Evolutionary conservation across 2,797 vertebrate genomes (phyloP).

Genomic region (Podarcis siculus): DNA sequence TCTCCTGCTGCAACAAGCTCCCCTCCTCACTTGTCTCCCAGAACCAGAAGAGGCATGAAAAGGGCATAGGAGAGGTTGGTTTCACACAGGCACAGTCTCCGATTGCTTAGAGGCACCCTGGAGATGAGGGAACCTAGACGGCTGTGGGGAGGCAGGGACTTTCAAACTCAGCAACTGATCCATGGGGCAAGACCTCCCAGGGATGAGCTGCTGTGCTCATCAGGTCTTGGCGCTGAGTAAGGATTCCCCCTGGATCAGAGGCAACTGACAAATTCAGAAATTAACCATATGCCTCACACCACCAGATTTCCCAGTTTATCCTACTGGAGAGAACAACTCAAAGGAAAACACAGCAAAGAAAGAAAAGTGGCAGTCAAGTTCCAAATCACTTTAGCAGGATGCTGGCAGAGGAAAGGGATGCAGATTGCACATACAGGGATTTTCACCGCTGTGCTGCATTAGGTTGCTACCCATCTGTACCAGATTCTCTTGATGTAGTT

Average conservation of each 20-base stretch:
- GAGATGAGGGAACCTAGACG: no score
- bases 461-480: conserved; percentile 41
- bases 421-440: background rate
- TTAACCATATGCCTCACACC: background rate
- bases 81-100: no score
- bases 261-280: background rate
- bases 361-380: background rate
- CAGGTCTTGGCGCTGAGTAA: background rate
- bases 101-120: no score
- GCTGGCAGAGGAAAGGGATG: background rate
- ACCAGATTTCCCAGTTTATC: background rate
- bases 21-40: no score
- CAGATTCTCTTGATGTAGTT: conserved; percentile 44
- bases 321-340: background rate
- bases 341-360: background rate
- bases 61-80: no score
- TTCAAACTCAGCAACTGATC: no score
- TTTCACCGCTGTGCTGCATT: background rate
- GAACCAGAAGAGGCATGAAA: no score
- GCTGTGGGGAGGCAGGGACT: no score
- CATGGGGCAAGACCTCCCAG: no score
- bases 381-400: background rate
- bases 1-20: no score
- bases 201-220: no score
- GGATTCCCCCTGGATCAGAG: background rate